These are phyloP conservation scores for Drosophila grimshawi DNA, from an alignment of 1,140 invertebrate species.

Conservation along the genomic window DNA sequence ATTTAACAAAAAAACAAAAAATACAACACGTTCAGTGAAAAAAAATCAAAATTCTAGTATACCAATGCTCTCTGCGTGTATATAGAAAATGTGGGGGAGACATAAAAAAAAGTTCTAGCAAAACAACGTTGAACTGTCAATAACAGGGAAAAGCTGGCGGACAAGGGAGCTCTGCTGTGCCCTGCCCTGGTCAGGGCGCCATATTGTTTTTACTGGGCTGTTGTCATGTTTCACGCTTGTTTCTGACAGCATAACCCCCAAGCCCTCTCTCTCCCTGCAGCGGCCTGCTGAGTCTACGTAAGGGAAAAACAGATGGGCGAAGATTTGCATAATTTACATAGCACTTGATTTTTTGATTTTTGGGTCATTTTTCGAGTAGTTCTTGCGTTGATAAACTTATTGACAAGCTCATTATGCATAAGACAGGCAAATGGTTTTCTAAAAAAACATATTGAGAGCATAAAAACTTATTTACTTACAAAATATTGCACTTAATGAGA, in stretches of 20 bases:
- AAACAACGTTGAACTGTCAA: conserved; percentile 80
- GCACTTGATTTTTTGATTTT: conserved; percentile 67
- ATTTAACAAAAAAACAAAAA: conserved; percentile 65
- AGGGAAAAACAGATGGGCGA: conserved; percentile 57
- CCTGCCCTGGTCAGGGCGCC: conserved; percentile 62
- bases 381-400: conserved; percentile 78
- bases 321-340: conserved; percentile 82
- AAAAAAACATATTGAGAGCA: neutral
- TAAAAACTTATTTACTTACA: conserved; percentile 3
- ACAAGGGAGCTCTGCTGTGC: conserved; percentile 26
- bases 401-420: conserved; percentile 78
- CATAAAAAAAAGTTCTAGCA: conserved; percentile 54
- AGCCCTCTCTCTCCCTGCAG: neutral
- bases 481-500: conserved; percentile 1
- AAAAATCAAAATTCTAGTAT: conserved; percentile 38
- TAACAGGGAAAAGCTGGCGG: conserved; percentile 56
- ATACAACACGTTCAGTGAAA: neutral
- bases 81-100: conserved; percentile 21
- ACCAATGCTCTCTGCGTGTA: conserved; percentile 16
- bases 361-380: conserved; percentile 66
- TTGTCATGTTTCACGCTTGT: conserved; percentile 80
- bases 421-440: conserved; percentile 18
- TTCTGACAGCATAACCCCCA: conserved; percentile 64
- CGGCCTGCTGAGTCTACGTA: neutral
- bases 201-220: conserved; percentile 81